A percentile compares a stretch with the other conserved stretches of the same genome.
Evolutionary conservation across 1,140 invertebrate genomes (phyloP).

Genomic region (Zaprionus davidi): DNA sequence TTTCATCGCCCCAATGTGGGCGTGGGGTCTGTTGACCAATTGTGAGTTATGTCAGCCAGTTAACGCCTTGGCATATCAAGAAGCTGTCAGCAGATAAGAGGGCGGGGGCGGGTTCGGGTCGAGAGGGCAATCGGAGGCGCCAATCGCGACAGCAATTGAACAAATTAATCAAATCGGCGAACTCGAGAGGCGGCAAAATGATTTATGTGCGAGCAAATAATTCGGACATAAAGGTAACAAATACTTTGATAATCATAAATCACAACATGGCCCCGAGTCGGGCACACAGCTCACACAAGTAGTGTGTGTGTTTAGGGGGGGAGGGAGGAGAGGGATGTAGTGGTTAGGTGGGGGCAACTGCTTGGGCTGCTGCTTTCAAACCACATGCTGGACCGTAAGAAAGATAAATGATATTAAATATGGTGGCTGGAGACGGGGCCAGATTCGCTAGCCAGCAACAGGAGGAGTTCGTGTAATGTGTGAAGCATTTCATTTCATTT

Average conservation of each 20-base stretch:
- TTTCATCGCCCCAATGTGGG: neutral
- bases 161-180: slow-evolving; percentile 77
- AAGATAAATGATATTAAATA: slow-evolving; percentile 83
- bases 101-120: neutral
- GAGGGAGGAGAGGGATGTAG: neutral
- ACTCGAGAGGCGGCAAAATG: slow-evolving; percentile 58
- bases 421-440: slow-evolving; percentile 47
- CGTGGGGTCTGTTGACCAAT: slow-evolving; percentile 47
- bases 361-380: slow-evolving; percentile 32
- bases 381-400: slow-evolving; percentile 73
- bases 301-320: neutral
- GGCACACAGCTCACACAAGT: slow-evolving; percentile 19
- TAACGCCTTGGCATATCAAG: slow-evolving; percentile 62
- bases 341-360: neutral
- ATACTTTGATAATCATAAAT: slow-evolving; percentile 83
- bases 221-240: slow-evolving; percentile 81
- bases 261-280: slow-evolving; percentile 54
- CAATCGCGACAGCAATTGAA: slow-evolving; percentile 66
- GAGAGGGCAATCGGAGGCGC: slow-evolving; percentile 52
- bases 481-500: slow-evolving; percentile 76
- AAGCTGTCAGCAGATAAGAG: neutral
- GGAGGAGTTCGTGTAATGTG: slow-evolving; percentile 51
- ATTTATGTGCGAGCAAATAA: slow-evolving; percentile 80
- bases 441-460: neutral
- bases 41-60: slow-evolving; percentile 65